Evolutionary conservation across 2,888 invertebrate species (phyloP).

Genomic region (Sclerodermus sp.): DNA sequence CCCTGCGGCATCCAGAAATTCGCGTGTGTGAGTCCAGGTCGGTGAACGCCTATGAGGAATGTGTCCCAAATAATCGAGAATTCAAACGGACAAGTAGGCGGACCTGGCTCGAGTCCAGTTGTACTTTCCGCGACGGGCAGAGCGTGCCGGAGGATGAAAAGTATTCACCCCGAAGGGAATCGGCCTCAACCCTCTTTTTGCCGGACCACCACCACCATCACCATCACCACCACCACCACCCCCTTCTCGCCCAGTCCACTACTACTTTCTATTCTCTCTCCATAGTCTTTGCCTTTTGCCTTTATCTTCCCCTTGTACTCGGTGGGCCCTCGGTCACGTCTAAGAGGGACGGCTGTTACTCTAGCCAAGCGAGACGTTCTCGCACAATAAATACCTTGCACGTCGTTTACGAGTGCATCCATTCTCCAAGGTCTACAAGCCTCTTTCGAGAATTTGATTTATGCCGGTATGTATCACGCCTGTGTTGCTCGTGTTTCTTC

Average conservation of each 20-base stretch:
- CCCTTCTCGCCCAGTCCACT: slow-evolving; percentile 12
- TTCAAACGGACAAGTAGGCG: slow-evolving; percentile 50
- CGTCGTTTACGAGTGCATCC: background rate
- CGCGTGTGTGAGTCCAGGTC: slow-evolving; percentile 23
- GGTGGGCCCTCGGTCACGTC: slow-evolving; percentile 2
- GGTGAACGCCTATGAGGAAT: slow-evolving; percentile 40
- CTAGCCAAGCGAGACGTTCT: too few relatives aligned
- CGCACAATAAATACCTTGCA: too few relatives aligned
- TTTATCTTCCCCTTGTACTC: slow-evolving; percentile 15
- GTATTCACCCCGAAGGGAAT: slow-evolving; percentile 28
- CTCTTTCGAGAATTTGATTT: too few relatives aligned
- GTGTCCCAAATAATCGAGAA: slow-evolving; percentile 47
- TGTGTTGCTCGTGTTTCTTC: too few relatives aligned
- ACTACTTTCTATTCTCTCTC: too few relatives aligned
- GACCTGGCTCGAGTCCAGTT: slow-evolving; percentile 47
- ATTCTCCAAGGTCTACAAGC: too few relatives aligned
- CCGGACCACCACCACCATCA: too few relatives aligned
- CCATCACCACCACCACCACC: slow-evolving; percentile 19
- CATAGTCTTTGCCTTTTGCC: slow-evolving; percentile 4
- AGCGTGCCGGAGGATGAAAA: slow-evolving; percentile 41
- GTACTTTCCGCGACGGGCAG: slow-evolving; percentile 36
- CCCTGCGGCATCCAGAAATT: too few relatives aligned
- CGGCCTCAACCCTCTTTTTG: too few relatives aligned
- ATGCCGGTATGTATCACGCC: too few relatives aligned
- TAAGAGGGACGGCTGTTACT: too few relatives aligned